Percentiles rank a stretch among this genome's conserved stretches.
phyloP scores from a whole-genome alignment of 1,140 invertebrate genomes.

The Coboldia fuscipes region DNA sequence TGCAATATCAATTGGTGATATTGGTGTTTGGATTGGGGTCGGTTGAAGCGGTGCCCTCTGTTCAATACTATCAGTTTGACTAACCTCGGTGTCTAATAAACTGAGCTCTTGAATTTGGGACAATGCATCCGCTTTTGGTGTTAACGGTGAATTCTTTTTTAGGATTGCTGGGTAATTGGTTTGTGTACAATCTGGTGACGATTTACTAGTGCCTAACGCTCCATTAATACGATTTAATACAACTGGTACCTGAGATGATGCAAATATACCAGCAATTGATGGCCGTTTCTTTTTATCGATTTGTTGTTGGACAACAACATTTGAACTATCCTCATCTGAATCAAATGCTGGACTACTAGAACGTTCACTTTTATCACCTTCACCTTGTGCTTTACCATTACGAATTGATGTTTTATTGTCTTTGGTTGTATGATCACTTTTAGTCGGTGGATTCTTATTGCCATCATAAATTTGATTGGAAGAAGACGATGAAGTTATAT shows the following conservation, averaged over 20 bases:
- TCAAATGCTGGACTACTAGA: slow-evolving; percentile 91
- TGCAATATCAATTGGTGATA: slow-evolving; percentile 20
- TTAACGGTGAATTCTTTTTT: slow-evolving; percentile 8
- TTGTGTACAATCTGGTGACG: too few species aligned
- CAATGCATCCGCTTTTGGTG: slow-evolving; percentile 28
- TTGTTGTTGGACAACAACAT: slow-evolving; percentile 15
- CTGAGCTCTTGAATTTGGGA: slow-evolving; percentile 44
- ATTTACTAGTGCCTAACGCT: too few species aligned
- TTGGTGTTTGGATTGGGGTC: slow-evolving; percentile 13
- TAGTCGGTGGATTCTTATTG: background rate
- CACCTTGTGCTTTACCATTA: slow-evolving; percentile 24
- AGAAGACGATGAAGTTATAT: slow-evolving; percentile 3
- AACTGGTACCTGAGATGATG: slow-evolving; percentile 25
- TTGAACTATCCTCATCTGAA: slow-evolving; percentile 71
- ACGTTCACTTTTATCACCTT: slow-evolving; percentile 56
- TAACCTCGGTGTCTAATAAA: slow-evolving; percentile 34
- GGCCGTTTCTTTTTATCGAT: slow-evolving; percentile 29
- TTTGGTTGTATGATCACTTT: background rate
- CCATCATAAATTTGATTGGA: slow-evolving; percentile 3
- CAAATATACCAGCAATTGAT: slow-evolving; percentile 37
- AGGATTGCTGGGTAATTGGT: too few species aligned
- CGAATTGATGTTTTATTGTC: background rate
- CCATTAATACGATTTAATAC: too few species aligned
- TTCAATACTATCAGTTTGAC: slow-evolving; percentile 7
- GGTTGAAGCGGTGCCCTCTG: slow-evolving; percentile 4